phyloP scores from a whole-genome alignment of 2,797 vertebrate species.

The Gallinago nigripennis region DNA sequence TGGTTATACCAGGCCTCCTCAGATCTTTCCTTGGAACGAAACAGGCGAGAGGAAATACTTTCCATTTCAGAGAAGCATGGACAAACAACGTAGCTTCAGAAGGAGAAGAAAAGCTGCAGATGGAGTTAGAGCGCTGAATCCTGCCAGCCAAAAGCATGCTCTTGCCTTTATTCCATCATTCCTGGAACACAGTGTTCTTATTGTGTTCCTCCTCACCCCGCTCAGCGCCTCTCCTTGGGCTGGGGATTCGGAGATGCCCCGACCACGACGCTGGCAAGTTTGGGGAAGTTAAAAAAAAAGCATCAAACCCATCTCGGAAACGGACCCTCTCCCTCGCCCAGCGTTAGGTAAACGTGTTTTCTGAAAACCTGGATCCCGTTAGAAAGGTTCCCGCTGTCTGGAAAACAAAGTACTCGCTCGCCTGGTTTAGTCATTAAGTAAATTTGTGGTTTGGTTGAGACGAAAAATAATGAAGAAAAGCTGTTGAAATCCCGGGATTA shows the following conservation, averaged over 20 bases:
- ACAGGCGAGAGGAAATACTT: conserved; percentile 57
- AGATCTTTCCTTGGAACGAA: conserved; percentile 54
- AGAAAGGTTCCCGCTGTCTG: conserved; percentile 53
- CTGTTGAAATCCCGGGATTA: conserved; percentile 72
- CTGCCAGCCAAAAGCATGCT: conserved; percentile 52
- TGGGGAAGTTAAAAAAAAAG: conserved; percentile 1
- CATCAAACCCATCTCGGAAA: neutral
- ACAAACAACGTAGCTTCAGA: conserved; percentile 53
- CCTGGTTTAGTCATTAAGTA: conserved; percentile 74
- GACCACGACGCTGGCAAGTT: neutral
- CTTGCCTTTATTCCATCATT: conserved; percentile 60
- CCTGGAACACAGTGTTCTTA: conserved; percentile 67
- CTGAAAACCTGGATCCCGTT: conserved; percentile 58
- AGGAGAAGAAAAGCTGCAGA: conserved; percentile 52
- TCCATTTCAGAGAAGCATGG: conserved; percentile 60
- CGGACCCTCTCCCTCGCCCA: neutral
- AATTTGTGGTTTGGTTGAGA: conserved; percentile 72
- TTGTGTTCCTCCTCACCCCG: conserved; percentile 26
- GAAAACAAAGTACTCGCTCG: conserved; percentile 58
- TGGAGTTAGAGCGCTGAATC: neutral
- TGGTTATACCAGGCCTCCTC: conserved; percentile 52
- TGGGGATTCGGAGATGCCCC: neutral
- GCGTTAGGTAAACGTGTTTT: neutral
- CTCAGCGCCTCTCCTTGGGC: neutral
- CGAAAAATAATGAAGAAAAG: conserved; percentile 75